Evolutionary conservation across 2,888 invertebrate species (phyloP).

Genomic region (Trissolcus brochymenae): DNA sequence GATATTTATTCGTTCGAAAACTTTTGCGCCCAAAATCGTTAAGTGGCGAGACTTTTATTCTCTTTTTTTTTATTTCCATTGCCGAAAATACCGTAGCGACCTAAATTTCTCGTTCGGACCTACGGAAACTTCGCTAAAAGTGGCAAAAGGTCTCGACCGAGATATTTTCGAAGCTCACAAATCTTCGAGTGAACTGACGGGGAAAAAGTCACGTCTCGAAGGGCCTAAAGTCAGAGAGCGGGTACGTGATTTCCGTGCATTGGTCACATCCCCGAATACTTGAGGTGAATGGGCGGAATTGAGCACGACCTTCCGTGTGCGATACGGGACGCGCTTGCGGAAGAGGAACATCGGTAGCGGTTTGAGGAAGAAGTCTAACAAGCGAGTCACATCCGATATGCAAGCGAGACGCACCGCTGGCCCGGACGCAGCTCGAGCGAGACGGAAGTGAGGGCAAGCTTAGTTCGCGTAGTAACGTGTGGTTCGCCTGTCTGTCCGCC

Average conservation of each 20-base stretch:
- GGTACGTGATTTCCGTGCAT: conserved; percentile 54
- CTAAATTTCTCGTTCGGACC: conserved; percentile 13
- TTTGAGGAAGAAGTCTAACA: conserved; percentile 38
- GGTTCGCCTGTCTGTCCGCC: conserved; percentile 50
- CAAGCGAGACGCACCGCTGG: conserved; percentile 30
- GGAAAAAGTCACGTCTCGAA: conserved; percentile 43
- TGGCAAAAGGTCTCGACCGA: conserved; percentile 32
- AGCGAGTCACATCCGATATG: conserved; percentile 41
- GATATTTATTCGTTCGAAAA: not conserved
- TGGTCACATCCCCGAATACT: conserved; percentile 45
- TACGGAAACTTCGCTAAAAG: conserved; percentile 24
- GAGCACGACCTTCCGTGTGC: conserved; percentile 28
- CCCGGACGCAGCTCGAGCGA: conserved; percentile 25
- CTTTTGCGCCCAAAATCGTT: too few species aligned
- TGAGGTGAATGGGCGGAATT: conserved; percentile 21
- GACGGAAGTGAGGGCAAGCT: conserved; percentile 48
- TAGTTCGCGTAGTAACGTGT: conserved; percentile 45
- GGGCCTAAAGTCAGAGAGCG: conserved; percentile 34
- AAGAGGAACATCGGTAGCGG: conserved; percentile 47
- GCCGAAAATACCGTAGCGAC: conserved; percentile 8
- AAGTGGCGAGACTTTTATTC: too few species aligned
- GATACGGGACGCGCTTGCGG: conserved; percentile 55
- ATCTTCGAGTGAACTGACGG: conserved; percentile 23
- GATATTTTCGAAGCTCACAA: conserved; percentile 40
- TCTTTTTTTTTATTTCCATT: too few species aligned